phyloP scores from a whole-genome alignment of 2,888 invertebrate genomes.

The Ypsolopha scabrella region DNA sequence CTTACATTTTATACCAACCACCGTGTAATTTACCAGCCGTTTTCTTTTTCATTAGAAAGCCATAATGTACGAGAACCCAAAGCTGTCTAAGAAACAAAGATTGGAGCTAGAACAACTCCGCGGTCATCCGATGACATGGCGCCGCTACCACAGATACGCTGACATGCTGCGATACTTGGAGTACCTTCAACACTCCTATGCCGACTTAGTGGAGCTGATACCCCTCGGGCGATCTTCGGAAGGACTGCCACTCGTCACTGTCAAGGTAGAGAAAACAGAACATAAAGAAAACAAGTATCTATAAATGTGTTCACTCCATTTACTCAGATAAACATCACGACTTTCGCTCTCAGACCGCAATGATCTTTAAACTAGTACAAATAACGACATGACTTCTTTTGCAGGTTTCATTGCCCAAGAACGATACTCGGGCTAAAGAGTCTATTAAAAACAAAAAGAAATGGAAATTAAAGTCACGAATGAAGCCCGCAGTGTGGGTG shows the following conservation, averaged over 20 bases:
- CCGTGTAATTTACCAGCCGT: background rate
- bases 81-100: conserved; percentile 72
- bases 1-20: too few relatives aligned
- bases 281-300: background rate
- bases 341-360: background rate
- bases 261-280: conserved; percentile 65
- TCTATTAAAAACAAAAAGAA: conserved; percentile 42
- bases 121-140: conserved; percentile 78
- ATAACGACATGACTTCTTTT: background rate
- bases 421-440: conserved; percentile 29
- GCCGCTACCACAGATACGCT: conserved; percentile 77
- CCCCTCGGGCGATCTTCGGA: conserved; percentile 81
- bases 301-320: background rate
- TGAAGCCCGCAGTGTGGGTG: conserved; percentile 82
- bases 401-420: conserved; percentile 43
- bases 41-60: conserved; percentile 60
- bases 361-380: conserved; percentile 1
- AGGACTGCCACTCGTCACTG: conserved; percentile 76
- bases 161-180: conserved; percentile 79
- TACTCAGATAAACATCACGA: background rate
- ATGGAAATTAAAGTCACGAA: conserved; percentile 52
- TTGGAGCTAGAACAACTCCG: conserved; percentile 67
- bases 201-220: conserved; percentile 74
- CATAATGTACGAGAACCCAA: conserved; percentile 76
- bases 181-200: conserved; percentile 73